phyloP scores from a whole-genome alignment of 2,113 vertebrate species.

The Plecturocebus donacophilus region DNA sequence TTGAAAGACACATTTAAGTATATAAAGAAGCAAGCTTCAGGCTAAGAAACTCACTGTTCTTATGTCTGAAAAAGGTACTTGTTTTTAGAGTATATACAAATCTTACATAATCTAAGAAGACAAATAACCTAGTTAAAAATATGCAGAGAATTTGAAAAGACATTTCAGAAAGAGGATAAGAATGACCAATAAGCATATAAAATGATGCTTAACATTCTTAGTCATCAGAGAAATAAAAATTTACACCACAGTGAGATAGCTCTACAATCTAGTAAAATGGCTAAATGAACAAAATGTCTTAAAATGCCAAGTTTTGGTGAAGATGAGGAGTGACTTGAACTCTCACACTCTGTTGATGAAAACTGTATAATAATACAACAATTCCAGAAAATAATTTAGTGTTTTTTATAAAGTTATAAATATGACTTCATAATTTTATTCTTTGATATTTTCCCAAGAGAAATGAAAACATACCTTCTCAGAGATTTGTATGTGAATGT shows the following conservation, averaged over 20 bases:
- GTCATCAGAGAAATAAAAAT: conserved; percentile 1
- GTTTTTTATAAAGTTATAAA: neutral
- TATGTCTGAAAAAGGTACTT: neutral
- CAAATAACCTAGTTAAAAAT: conserved; percentile 11
- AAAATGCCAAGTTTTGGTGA: neutral
- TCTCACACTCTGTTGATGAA: neutral
- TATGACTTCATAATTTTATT: neutral
- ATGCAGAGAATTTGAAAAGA: conserved; percentile 29
- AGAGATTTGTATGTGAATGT: conserved; percentile 2
- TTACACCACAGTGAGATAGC: neutral
- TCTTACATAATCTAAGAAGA: conserved; percentile 6
- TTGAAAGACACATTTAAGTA: neutral
- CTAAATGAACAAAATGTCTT: neutral
- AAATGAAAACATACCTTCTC: neutral
- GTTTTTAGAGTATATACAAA: neutral
- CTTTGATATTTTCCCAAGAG: neutral
- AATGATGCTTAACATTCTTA: conserved; percentile 1
- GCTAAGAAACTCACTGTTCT: neutral
- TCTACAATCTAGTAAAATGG: neutral
- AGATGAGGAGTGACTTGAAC: neutral
- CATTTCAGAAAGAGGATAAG: neutral
- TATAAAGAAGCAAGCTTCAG: neutral
- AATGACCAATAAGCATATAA: neutral
- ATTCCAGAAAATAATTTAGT: neutral
- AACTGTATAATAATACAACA: neutral